These are phyloP conservation scores for Acanthopagrus latus DNA, from an alignment of 2,797 vertebrate genomes.

Conservation along the genomic window DNA sequence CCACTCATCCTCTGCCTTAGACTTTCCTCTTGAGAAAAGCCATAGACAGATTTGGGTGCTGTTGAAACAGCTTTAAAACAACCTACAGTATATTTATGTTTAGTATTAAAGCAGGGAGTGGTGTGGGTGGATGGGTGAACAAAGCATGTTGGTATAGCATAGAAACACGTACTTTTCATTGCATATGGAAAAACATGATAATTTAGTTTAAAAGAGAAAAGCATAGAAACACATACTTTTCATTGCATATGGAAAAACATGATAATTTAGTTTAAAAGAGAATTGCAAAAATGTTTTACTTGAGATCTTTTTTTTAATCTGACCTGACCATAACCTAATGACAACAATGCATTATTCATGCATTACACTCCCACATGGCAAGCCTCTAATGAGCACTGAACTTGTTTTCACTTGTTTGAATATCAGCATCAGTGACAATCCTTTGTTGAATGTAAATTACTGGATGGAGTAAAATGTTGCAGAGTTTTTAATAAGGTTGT, in stretches of 20 bases:
- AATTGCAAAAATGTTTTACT: not conserved
- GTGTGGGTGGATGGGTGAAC: conserved; percentile 12
- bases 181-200: not conserved
- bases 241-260: conserved; percentile 16
- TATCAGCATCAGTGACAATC: conserved; percentile 11
- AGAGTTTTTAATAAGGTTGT: conserved; percentile 18
- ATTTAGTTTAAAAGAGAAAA: conserved; percentile 17
- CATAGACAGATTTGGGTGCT: not conserved
- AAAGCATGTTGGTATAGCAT: not conserved
- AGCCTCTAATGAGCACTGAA: conserved; percentile 10
- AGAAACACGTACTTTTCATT: conserved; percentile 20
- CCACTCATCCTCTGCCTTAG: not conserved
- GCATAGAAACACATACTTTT: conserved; percentile 7
- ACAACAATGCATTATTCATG: conserved; percentile 50
- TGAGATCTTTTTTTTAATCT: conserved; percentile 4
- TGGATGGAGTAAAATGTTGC: conserved; percentile 9
- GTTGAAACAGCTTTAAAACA: conserved; percentile 26
- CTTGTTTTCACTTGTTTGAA: conserved; percentile 35
- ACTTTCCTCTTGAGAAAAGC: not conserved
- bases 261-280: conserved; percentile 14
- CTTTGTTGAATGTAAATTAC: conserved; percentile 24
- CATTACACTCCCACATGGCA: conserved; percentile 42
- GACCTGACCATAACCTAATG: conserved; percentile 38
- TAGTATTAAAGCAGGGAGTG: conserved; percentile 1
- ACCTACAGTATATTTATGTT: conserved; percentile 15